These are phyloP conservation scores for Salmo trutta DNA, from an alignment of 2,797 vertebrate genomes.

Conservation along the genomic window DNA sequence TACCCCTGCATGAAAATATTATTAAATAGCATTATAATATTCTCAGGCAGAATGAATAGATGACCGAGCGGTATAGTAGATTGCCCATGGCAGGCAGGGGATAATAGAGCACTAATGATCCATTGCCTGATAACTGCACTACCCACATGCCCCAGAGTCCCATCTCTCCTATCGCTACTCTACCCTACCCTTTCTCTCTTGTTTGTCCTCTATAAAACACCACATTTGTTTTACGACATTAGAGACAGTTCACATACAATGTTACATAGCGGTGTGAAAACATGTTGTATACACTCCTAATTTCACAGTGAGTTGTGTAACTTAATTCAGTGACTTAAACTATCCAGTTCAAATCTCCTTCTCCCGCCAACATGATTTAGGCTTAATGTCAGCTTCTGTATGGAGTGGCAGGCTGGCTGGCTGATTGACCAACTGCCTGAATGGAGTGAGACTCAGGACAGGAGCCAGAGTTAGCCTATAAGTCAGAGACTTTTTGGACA, in stretches of 20 bases:
- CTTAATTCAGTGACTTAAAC: background rate
- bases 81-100: conserved; percentile 48
- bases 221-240: background rate
- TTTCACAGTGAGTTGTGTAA: no score
- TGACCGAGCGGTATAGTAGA: conserved; percentile 36
- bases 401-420: background rate
- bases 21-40: conserved; percentile 11
- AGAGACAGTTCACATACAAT: background rate
- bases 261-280: no score
- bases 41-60: conserved; percentile 59
- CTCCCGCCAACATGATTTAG: background rate
- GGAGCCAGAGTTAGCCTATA: background rate
- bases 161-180: background rate
- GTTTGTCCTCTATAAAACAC: background rate
- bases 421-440: background rate
- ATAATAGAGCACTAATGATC: conserved; percentile 62
- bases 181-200: background rate
- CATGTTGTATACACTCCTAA: no score
- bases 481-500: background rate
- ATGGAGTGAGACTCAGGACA: background rate
- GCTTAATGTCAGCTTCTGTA: background rate
- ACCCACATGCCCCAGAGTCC: conserved; percentile 37
- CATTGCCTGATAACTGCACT: conserved; percentile 56
- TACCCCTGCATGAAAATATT: background rate
- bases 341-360: background rate